Evolutionary conservation across 2,888 invertebrate species (phyloP).

Genomic region (Caenorhabditis sp.): DNA sequence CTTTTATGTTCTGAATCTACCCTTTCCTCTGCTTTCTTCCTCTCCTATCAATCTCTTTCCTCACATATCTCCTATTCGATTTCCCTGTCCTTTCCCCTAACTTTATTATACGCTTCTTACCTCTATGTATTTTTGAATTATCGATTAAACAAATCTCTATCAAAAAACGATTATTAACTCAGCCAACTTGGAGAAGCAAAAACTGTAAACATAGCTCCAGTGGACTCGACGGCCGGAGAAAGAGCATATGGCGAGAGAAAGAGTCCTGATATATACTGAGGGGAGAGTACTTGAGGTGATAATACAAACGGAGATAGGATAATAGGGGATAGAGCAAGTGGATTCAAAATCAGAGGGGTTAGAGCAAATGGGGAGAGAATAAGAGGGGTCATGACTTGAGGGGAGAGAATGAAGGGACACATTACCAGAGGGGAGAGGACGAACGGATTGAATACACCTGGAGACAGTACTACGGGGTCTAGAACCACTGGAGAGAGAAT

Average conservation of each 20-base stretch:
- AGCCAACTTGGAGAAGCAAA: slow-evolving; percentile 69
- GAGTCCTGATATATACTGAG: slow-evolving; percentile 64
- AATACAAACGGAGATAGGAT: slow-evolving; percentile 73
- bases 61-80: slow-evolving; percentile 21
- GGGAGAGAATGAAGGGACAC: slow-evolving; percentile 70
- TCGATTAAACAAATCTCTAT: not conserved
- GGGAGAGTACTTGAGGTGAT: slow-evolving; percentile 70
- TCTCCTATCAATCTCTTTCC: slow-evolving; percentile 14
- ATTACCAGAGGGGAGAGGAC: slow-evolving; percentile 72
- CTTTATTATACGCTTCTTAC: not conserved
- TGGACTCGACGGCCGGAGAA: slow-evolving; percentile 67
- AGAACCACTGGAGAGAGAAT: slow-evolving; percentile 67
- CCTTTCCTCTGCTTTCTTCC: not conserved
- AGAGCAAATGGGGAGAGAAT: slow-evolving; percentile 69
- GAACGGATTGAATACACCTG: slow-evolving; percentile 60
- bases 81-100: slow-evolving; percentile 16
- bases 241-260: slow-evolving; percentile 69
- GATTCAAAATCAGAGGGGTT: slow-evolving; percentile 67
- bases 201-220: slow-evolving; percentile 66
- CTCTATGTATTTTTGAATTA: not conserved
- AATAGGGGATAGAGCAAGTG: slow-evolving; percentile 62
- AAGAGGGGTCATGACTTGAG: slow-evolving; percentile 67
- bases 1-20: not conserved
- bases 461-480: slow-evolving; percentile 68
- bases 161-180: slow-evolving; percentile 33